Evolutionary conservation across 2,113 vertebrate species (phyloP), one percentile per base, ranked within the genome.

Genomic region (Stigmatopora nigra): DNA sequence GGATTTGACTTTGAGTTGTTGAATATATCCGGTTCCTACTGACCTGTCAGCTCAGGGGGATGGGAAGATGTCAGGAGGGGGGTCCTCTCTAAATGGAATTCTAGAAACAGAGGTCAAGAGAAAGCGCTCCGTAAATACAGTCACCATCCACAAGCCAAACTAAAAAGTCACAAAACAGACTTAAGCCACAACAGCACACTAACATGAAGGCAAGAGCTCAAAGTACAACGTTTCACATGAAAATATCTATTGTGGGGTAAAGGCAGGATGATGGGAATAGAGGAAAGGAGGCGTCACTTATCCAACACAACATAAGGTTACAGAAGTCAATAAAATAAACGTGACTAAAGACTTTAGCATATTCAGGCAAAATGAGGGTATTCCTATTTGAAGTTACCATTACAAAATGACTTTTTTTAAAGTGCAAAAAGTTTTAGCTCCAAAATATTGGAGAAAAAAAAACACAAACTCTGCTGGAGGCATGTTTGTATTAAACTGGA

Each of bases 11-110:
- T 56, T 67, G 15, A 63, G 51, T 49, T 68, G 36, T 69, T 66
- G 49, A 69, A 74, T 6, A 67, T n/a, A 12, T 25, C 25, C 25
- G 46, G 7, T 45, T 80, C 80, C 84, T 70, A 98, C 95, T 96
- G 91, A 98, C 96, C 96, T 98, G 96, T 92, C 85, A 98, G 93
- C 91, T 98, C 96, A 79, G 92, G 91, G 90, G 94, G 95, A 87
- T 96, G 94, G 87, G 96, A 93, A 91, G 96, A 93, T 88, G 94
- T 95, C 94, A 96, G 92, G 92, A 98, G 95, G 90, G 95, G 95
- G 91, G 95, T 98, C 93, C 96, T 93, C 94, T 98, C 96, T 96
- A 98, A 95, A 91, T 95, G 95, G 93, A 98, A 98, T 85, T 98
- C 96, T 98, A 93, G 93, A 94, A 92, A 95, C 38, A 86, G 87